Conservation (phyloP, 2,797 vertebrate species). For the Pseudopleuronectes americanus region DNA sequence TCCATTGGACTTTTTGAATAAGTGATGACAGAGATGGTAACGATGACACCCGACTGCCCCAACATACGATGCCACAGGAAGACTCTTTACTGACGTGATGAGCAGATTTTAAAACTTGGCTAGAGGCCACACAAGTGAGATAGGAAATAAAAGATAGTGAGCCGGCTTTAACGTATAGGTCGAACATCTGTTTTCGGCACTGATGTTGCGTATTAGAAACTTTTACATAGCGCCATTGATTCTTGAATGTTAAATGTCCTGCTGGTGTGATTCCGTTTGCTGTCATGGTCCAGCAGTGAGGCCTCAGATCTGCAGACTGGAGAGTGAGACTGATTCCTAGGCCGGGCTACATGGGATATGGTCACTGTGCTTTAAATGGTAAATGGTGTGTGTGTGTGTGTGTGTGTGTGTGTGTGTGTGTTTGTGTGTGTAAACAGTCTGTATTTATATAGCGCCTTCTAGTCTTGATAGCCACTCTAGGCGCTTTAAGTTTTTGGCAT, state of each 20-base stretch:
- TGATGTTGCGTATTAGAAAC: not conserved
- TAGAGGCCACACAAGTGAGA: not conserved
- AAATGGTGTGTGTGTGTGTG: conserved; percentile 1
- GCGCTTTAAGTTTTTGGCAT: too few species aligned
- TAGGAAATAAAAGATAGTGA: too few species aligned
- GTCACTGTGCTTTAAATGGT: conserved; percentile 11
- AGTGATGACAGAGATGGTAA: not conserved
- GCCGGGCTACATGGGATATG: conserved; percentile 10
- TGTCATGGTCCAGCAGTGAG: conserved; percentile 38
- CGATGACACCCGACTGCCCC: not conserved
- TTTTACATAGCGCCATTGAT: not conserved
- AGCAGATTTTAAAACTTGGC: not conserved
- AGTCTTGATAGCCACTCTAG: too few species aligned
- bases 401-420: not conserved
- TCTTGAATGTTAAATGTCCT: not conserved
- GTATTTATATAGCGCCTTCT: not conserved
- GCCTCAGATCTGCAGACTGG: conserved; percentile 47
- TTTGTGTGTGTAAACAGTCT: not conserved
- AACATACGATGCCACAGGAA: not conserved
- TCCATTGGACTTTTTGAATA: not conserved
- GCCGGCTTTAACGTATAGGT: too few species aligned
- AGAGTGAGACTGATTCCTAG: too few species aligned
- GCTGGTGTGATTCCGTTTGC: not conserved
- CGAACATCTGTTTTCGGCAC: not conserved
- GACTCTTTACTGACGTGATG: not conserved